Conservation (phyloP, 2,797 vertebrate species). For the Etheostoma nigrum region DNA sequence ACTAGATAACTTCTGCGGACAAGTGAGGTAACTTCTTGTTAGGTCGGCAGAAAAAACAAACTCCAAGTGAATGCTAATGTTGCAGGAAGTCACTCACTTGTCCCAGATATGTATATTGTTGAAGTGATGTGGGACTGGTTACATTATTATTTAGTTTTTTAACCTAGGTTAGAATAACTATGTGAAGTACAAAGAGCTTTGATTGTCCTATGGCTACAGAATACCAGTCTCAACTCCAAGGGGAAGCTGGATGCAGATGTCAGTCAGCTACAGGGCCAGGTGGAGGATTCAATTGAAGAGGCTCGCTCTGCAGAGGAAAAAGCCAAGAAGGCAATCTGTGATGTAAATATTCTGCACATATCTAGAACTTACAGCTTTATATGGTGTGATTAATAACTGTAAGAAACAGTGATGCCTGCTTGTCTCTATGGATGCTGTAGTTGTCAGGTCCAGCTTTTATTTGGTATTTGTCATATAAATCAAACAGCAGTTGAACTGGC, state of each 20-base stretch:
- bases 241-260: slow-evolving; percentile 88
- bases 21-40: background rate
- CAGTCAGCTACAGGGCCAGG: slow-evolving; percentile 85
- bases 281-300: slow-evolving; percentile 87
- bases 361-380: background rate
- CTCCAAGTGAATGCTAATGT: background rate
- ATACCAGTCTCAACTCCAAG: slow-evolving; percentile 81
- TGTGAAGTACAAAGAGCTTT: background rate
- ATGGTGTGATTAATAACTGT: background rate
- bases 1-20: no score
- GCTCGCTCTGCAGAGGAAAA: slow-evolving; percentile 90
- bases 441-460: background rate
- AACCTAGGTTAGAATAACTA: background rate
- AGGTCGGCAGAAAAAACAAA: background rate
- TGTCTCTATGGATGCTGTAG: background rate
- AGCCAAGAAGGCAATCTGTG: slow-evolving; percentile 90
- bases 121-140: no score
- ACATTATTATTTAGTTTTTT: no score
- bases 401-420: background rate
- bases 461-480: background rate
- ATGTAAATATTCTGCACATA: slow-evolving; percentile 74
- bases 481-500: background rate
- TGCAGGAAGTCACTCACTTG: background rate
- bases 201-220: slow-evolving; percentile 71
- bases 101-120: no score